Percentiles rank a stretch among this genome's conserved stretches.
Conservation (phyloP, 2,113 vertebrate genomes). For the Alexandromys fortis region DNA sequence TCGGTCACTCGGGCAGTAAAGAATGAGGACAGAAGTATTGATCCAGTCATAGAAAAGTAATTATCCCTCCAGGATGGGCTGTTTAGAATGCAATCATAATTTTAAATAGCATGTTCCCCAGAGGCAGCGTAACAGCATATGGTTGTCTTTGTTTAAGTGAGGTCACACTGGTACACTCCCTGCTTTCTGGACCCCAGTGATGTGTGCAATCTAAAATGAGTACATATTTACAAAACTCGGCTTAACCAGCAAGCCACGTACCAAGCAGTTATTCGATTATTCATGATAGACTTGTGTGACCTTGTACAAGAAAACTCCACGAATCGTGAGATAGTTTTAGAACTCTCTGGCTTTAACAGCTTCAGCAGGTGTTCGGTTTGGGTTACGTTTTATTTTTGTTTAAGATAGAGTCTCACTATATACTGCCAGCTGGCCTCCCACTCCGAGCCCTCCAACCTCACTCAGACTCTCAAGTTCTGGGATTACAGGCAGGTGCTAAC, state of each 20-base stretch:
- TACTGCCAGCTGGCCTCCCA: not conserved
- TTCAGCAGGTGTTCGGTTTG: not conserved
- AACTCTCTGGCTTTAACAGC: not conserved
- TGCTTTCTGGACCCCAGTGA: not conserved
- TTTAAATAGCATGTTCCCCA: conserved; percentile 34
- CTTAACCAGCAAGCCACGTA: not conserved
- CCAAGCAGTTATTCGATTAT: not conserved
- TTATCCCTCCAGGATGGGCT: conserved; percentile 53
- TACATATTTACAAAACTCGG: not conserved
- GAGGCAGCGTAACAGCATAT: not conserved
- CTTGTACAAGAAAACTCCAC: not conserved
- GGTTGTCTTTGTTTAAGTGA: conserved; percentile 4
- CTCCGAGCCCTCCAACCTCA: not conserved
- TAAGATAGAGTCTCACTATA: not conserved
- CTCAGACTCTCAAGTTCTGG: too few relatives aligned
- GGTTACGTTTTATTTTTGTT: not conserved
- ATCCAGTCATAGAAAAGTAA: conserved; percentile 64
- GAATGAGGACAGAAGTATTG: conserved; percentile 51
- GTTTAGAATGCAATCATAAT: conserved; percentile 53
- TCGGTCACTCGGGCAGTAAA: conserved; percentile 55
- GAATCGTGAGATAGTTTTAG: not conserved
- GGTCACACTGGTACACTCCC: not conserved
- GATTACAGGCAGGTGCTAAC: not conserved
- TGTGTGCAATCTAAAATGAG: not conserved
- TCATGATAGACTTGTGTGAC: not conserved